These are phyloP conservation scores for Aldabrachelys gigantea DNA, from an alignment of 2,113 vertebrate genomes.

Conservation along the genomic window DNA sequence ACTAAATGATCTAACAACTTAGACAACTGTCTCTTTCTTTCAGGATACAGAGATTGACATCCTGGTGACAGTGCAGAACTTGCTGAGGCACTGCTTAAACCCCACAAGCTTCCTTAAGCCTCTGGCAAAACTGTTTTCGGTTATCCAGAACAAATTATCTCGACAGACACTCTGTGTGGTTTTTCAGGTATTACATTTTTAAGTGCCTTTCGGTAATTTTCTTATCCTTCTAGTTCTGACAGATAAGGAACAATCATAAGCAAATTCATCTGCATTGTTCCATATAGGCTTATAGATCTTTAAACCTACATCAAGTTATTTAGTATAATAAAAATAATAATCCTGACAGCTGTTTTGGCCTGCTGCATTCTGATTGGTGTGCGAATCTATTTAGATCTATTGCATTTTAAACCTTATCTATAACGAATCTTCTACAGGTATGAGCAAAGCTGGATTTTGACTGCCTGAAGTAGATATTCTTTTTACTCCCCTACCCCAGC, in stretches of 20 bases:
- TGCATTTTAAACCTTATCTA: not conserved
- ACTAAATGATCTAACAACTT: not conserved
- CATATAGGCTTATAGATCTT: not conserved
- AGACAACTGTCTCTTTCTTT: constrained; percentile 7
- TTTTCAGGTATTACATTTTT: constrained; percentile 87
- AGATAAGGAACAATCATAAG: not conserved
- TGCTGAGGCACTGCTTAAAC: constrained; percentile 86
- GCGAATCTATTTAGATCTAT: not conserved
- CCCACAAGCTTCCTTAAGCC: constrained; percentile 88
- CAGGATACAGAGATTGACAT: constrained; percentile 94
- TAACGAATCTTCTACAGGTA: not conserved
- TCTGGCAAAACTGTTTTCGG: constrained; percentile 90
- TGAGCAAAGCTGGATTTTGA: not conserved
- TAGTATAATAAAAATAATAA: not conserved
- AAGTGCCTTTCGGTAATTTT: not conserved
- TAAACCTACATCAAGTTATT: not conserved
- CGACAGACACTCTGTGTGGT: constrained; percentile 87
- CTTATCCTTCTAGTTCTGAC: not conserved
- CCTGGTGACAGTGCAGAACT: constrained; percentile 92
- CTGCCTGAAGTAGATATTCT: not conserved
- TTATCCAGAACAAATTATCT: constrained; percentile 88
- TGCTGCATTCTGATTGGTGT: not conserved
- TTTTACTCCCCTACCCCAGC: not conserved
- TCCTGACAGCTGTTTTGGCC: not conserved
- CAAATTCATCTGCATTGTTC: not conserved